Percentiles rank a stretch among this genome's conserved stretches.
Evolutionary conservation across 1,140 invertebrate species (phyloP).

Genomic region (Scaptomyza hsui): DNA sequence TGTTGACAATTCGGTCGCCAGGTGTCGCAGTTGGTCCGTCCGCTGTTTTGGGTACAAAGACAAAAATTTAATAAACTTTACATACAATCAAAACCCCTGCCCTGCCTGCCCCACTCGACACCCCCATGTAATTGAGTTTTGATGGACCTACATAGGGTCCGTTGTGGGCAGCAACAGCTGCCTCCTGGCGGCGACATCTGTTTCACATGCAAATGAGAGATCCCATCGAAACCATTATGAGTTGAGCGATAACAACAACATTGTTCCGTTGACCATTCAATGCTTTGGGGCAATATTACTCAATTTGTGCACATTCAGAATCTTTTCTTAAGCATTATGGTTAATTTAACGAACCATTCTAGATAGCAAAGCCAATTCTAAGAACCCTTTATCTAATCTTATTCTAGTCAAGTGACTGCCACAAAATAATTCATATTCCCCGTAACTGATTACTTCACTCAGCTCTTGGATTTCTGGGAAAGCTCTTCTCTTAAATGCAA

Average conservation of each 20-base stretch:
- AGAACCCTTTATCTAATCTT: too few relatives aligned
- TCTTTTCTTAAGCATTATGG: neutral
- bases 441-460: too few relatives aligned
- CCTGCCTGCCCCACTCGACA: neutral
- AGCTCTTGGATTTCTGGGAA: too few relatives aligned
- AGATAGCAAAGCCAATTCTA: too few relatives aligned
- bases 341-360: neutral
- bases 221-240: conserved; percentile 6
- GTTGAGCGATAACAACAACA: conserved; percentile 13
- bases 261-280: neutral
- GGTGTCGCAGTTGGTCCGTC: conserved; percentile 36
- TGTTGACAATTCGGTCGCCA: conserved; percentile 66
- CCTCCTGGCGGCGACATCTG: conserved; percentile 43
- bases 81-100: neutral
- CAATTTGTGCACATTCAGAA: neutral
- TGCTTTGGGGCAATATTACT: conserved; percentile 1
- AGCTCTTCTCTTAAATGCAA: too few relatives aligned
- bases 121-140: conserved; percentile 61
- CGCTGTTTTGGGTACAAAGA: conserved; percentile 33
- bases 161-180: conserved; percentile 23
- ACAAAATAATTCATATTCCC: too few relatives aligned
- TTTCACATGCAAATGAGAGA: conserved; percentile 54
- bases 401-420: too few relatives aligned
- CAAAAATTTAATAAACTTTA: conserved; percentile 70
- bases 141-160: conserved; percentile 52